These are phyloP conservation scores for Thaleichthys pacificus DNA, from an alignment of 2,797 vertebrate genomes.

Conservation along the genomic window DNA sequence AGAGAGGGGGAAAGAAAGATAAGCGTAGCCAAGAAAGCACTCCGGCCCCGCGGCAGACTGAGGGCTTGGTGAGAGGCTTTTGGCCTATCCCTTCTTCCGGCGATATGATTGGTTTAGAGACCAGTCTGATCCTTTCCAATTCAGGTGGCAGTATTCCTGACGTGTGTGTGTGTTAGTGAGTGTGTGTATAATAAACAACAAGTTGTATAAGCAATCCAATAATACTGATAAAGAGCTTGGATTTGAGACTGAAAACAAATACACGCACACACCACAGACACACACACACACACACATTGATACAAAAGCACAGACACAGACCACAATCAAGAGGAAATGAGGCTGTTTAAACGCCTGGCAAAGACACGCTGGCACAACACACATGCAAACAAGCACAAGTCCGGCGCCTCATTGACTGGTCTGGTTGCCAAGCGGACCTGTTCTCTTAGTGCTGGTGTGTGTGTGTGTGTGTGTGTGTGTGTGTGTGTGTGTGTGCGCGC, in stretches of 20 bases:
- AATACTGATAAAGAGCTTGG: conserved; percentile 5
- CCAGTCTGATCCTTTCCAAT: conserved; percentile 39
- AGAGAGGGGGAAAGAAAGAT: neutral
- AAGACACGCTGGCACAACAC: neutral
- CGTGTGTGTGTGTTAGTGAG: neutral
- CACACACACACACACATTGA: neutral
- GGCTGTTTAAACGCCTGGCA: neutral
- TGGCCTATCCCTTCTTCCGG: conserved; percentile 54
- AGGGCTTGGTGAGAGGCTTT: conserved; percentile 51
- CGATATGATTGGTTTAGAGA: conserved; percentile 47
- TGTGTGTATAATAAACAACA: neutral
- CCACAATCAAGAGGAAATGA: too few species aligned
- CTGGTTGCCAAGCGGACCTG: conserved; percentile 3
- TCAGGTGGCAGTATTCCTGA: conserved; percentile 10
- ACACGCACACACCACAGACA: conserved; percentile 1
- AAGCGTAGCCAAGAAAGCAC: neutral
- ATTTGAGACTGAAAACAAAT: neutral
- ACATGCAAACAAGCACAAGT: neutral
- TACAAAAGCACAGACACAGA: too few species aligned
- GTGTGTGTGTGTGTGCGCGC: neutral
- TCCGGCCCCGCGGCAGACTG: conserved; percentile 20
- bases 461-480: neutral
- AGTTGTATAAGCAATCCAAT: conserved; percentile 4
- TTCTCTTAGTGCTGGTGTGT: neutral
- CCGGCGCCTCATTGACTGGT: conserved; percentile 1